Percentiles rank a stretch among this genome's conserved stretches.
phyloP scores from a whole-genome alignment of 2,888 invertebrate species.

The Peribatodes rhomboidaria region DNA sequence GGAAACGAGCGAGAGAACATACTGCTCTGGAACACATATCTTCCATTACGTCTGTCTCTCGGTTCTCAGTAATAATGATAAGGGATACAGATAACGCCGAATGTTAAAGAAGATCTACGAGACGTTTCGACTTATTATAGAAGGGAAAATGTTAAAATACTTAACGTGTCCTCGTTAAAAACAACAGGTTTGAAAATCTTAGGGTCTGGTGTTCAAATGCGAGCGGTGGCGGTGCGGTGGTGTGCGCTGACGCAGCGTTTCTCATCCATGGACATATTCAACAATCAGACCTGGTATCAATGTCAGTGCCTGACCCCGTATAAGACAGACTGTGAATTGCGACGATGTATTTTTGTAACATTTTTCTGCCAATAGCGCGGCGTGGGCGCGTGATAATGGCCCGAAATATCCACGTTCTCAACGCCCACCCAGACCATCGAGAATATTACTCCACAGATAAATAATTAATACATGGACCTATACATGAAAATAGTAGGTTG shows the following conservation, averaged over 20 bases:
- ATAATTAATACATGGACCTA: constrained; percentile 62
- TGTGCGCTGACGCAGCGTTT: constrained; percentile 32
- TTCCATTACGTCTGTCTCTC: constrained; percentile 80
- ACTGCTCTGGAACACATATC: constrained; percentile 81
- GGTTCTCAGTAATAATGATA: constrained; percentile 77
- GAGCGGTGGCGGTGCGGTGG: constrained; percentile 12
- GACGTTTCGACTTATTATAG: constrained; percentile 50
- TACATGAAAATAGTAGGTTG: constrained; percentile 2
- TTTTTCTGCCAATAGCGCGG: constrained; percentile 78
- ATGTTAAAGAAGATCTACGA: constrained; percentile 62
- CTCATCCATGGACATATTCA: constrained; percentile 29
- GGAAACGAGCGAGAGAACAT: constrained; percentile 79
- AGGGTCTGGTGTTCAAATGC: constrained; percentile 26
- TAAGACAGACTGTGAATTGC: constrained; percentile 66
- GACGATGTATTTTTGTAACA: constrained; percentile 77
- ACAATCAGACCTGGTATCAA: constrained; percentile 58
- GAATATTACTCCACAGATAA: constrained; percentile 73
- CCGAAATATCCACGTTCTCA: constrained; percentile 78
- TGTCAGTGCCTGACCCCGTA: constrained; percentile 68
- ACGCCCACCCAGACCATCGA: constrained; percentile 74
- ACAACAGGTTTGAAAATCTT: constrained; percentile 34
- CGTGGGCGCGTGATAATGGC: constrained; percentile 80
- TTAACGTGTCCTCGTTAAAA: constrained; percentile 34
- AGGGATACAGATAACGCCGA: constrained; percentile 69
- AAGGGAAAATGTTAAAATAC: constrained; percentile 46